These are phyloP conservation scores for Sminthurinus signatus DNA, from an alignment of 1,140 invertebrate species.

Conservation along the genomic window DNA sequence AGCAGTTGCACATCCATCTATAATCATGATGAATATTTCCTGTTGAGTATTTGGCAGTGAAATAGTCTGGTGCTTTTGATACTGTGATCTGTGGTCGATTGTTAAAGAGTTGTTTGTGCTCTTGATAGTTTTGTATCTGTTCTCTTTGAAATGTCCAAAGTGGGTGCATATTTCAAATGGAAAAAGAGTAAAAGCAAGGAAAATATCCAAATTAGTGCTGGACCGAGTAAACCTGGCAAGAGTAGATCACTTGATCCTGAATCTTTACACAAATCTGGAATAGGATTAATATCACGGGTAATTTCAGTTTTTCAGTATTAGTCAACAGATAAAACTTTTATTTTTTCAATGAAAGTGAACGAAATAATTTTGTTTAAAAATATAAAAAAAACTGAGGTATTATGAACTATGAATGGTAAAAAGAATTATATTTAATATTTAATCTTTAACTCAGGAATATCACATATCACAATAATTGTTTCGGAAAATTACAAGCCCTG, in stretches of 20 bases:
- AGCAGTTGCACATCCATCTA: too few species aligned
- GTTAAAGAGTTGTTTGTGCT: too few species aligned
- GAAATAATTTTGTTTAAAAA: not conserved
- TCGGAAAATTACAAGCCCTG: too few species aligned
- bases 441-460: not conserved
- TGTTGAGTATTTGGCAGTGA: too few species aligned
- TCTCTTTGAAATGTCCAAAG: slow-evolving; percentile 38
- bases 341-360: not conserved
- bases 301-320: not conserved
- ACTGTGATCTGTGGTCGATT: too few species aligned
- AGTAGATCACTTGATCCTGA: slow-evolving; percentile 70
- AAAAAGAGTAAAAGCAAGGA: slow-evolving; percentile 59
- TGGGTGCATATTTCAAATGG: slow-evolving; percentile 60
- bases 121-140: too few species aligned
- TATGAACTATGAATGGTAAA: not conserved
- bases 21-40: too few species aligned
- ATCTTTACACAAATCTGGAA: slow-evolving; percentile 61
- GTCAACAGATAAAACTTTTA: not conserved
- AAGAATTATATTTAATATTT: not conserved
- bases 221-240: slow-evolving; percentile 54
- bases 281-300: slow-evolving; percentile 50
- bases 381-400: not conserved
- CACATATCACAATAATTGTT: too few species aligned
- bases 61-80: too few species aligned
- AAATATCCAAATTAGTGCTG: slow-evolving; percentile 44